These are phyloP conservation scores for Lampris megalopsis DNA, from an alignment of 2,113 vertebrate genomes.

Conservation along the genomic window DNA sequence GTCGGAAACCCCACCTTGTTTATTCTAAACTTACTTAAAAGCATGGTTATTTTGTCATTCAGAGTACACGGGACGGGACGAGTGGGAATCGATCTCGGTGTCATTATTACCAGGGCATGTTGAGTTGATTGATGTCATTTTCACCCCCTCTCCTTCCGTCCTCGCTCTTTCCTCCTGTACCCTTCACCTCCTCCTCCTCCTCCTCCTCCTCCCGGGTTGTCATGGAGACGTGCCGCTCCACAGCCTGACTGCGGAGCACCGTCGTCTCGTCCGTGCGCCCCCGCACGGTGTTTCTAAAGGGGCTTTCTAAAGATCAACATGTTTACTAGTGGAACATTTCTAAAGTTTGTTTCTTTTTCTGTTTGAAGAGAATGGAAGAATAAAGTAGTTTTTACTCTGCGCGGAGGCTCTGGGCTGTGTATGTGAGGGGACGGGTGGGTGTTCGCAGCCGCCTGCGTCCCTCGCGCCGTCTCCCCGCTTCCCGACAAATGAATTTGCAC, in stretches of 20 bases:
- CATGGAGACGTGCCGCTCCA: constrained; percentile 70
- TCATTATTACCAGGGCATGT: constrained; percentile 76
- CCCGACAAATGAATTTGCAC: constrained; percentile 56
- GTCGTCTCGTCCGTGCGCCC: constrained; percentile 76
- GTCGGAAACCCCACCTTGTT: constrained; percentile 59
- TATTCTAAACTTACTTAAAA: constrained; percentile 55
- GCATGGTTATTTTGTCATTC: constrained; percentile 68
- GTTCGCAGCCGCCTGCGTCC: not conserved
- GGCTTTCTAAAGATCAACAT: constrained; percentile 78
- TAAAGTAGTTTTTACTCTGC: constrained; percentile 83
- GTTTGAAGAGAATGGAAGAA: constrained; percentile 80
- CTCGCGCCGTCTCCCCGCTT: constrained; percentile 3
- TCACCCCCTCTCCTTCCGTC: constrained; percentile 36
- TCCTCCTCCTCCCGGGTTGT: constrained; percentile 51
- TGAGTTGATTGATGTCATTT: constrained; percentile 72
- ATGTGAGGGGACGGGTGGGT: constrained; percentile 18
- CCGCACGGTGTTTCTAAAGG: constrained; percentile 72
- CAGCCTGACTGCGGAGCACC: constrained; percentile 71
- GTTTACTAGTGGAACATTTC: constrained; percentile 80
- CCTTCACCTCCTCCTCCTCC: constrained; percentile 19
- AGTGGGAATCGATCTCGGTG: constrained; percentile 47
- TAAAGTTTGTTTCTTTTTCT: constrained; percentile 63
- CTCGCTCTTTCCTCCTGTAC: not conserved
- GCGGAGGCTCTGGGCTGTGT: constrained; percentile 17
- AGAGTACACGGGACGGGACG: constrained; percentile 25